phyloP scores from a whole-genome alignment of 2,113 vertebrate species.

The Hyperopisus bebe region DNA sequence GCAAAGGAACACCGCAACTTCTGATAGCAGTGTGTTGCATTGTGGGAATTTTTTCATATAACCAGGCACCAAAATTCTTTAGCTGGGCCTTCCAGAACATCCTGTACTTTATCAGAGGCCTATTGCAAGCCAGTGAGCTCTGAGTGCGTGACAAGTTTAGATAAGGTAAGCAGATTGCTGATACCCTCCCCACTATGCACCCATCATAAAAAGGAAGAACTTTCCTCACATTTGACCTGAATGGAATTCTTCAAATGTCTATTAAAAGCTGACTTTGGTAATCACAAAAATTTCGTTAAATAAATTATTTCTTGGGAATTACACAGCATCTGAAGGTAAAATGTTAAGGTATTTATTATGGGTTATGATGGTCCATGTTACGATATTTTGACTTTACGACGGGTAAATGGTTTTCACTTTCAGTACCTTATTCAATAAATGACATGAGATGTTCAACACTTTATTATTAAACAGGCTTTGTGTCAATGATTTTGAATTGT shows the following conservation, averaged over 20 bases:
- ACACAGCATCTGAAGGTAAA: background rate
- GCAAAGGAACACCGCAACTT: background rate
- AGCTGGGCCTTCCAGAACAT: conserved; percentile 55
- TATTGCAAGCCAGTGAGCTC: conserved; percentile 36
- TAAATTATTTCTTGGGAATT: background rate
- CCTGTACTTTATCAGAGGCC: conserved; percentile 48
- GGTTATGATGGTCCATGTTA: background rate
- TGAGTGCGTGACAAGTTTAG: conserved; percentile 47
- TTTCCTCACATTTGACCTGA: conserved; percentile 12
- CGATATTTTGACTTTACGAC: background rate
- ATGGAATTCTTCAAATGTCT: background rate
- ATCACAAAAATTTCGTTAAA: background rate
- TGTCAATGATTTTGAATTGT: background rate
- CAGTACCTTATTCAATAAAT: background rate
- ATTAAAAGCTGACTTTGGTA: background rate
- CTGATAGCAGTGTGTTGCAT: conserved; percentile 23
- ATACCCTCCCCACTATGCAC: conserved; percentile 26
- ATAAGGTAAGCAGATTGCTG: conserved; percentile 42
- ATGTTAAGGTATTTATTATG: background rate
- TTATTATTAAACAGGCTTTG: background rate
- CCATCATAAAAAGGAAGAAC: conserved; percentile 21
- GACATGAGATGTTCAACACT: background rate
- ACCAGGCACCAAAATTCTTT: conserved; percentile 48
- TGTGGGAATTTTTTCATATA: conserved; percentile 36
- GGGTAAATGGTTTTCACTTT: background rate